These are phyloP conservation scores for Rhynchotus rufescens DNA, from an alignment of 2,797 vertebrate species.

Conservation along the genomic window DNA sequence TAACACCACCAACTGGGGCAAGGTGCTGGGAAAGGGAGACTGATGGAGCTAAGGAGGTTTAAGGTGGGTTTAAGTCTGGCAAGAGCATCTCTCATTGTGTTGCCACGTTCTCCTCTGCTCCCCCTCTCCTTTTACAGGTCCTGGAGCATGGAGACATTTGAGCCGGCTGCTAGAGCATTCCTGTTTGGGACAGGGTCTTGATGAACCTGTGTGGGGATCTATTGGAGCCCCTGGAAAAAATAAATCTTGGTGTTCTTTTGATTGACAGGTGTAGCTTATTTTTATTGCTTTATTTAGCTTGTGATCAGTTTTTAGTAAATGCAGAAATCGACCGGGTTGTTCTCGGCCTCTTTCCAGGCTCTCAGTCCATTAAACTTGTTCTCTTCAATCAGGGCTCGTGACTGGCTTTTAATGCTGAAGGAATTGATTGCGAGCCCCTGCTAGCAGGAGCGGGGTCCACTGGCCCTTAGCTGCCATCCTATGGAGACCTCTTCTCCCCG, in stretches of 20 bases:
- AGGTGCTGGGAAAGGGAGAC: too few relatives aligned
- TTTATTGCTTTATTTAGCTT: constrained; percentile 38
- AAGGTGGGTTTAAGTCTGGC: background rate
- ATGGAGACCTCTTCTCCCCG: background rate
- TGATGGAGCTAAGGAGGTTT: background rate
- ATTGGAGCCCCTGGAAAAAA: background rate
- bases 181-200: background rate
- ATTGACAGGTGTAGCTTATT: constrained; percentile 33
- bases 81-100: background rate
- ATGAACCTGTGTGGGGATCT: background rate
- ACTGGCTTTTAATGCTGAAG: constrained; percentile 41
- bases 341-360: constrained; percentile 23
- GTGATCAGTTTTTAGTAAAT: constrained; percentile 50
- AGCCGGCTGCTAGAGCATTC: background rate
- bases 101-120: background rate
- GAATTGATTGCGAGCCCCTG: constrained; percentile 31
- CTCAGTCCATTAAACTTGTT: constrained; percentile 70
- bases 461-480: background rate
- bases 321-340: constrained; percentile 44
- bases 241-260: background rate
- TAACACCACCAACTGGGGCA: background rate
- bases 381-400: constrained; percentile 62
- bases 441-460: background rate
- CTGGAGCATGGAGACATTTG: background rate
- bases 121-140: background rate